Evolutionary conservation across 2,888 invertebrate genomes (phyloP).

Genomic region (Deilephila elpenor): DNA sequence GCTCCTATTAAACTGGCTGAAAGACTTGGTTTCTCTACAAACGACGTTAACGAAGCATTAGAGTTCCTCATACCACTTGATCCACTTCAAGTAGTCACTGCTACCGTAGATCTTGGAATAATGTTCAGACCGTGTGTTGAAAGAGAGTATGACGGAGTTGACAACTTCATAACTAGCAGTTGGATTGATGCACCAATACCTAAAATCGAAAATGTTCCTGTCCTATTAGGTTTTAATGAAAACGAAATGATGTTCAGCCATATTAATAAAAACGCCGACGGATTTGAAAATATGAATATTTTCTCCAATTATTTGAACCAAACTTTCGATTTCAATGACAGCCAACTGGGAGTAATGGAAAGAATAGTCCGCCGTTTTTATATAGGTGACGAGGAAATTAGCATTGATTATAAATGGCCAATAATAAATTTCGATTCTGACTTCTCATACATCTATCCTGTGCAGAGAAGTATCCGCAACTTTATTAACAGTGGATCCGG

Average conservation of each 20-base stretch:
- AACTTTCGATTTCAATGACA: constrained; percentile 43
- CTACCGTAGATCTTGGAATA: constrained; percentile 42
- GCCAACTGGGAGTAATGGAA: constrained; percentile 44
- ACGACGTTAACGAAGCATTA: constrained; percentile 50
- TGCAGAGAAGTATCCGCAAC: constrained; percentile 52
- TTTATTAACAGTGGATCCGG: constrained; percentile 49
- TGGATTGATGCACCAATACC: constrained; percentile 51
- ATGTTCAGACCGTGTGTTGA: constrained; percentile 61
- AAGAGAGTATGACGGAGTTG: constrained; percentile 52
- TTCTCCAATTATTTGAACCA: constrained; percentile 42
- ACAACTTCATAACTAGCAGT: constrained; percentile 53
- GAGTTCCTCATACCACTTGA: constrained; percentile 48
- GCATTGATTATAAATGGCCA: constrained; percentile 39
- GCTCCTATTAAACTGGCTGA: constrained; percentile 55
- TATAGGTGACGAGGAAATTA: constrained; percentile 54
- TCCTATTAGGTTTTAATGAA: constrained; percentile 61
- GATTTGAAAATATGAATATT: constrained; percentile 45
- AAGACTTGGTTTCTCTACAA: constrained; percentile 47
- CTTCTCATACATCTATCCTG: constrained; percentile 55
- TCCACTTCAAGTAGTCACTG: constrained; percentile 48
- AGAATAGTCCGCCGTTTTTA: constrained; percentile 55
- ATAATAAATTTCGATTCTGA: constrained; percentile 62
- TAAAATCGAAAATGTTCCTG: constrained; percentile 52
- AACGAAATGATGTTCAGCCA: constrained; percentile 49
- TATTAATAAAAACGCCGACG: constrained; percentile 36